A percentile compares a stretch with the other conserved stretches of the same genome.
phyloP scores from a whole-genome alignment of 2,113 vertebrate genomes.

The Vidua macroura region DNA sequence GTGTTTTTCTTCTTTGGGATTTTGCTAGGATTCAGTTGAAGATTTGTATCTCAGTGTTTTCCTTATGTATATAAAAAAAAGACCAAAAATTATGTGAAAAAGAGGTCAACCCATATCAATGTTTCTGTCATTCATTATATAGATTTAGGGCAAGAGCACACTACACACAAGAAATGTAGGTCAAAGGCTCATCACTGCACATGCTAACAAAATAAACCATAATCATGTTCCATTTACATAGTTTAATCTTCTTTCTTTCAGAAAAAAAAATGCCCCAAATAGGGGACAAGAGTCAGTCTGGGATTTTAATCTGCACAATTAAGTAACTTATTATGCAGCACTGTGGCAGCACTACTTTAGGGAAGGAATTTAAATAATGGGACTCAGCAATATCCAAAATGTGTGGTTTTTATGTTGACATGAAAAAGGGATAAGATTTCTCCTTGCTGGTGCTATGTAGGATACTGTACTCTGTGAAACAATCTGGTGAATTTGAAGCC shows the following conservation, averaged over 20 bases:
- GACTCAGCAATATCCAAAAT: neutral
- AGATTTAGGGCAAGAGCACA: slow-evolving; percentile 12
- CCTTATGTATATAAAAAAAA: neutral
- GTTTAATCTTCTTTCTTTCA: slow-evolving; percentile 15
- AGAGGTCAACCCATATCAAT: neutral
- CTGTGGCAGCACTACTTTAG: neutral
- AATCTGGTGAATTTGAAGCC: neutral
- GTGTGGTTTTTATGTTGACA: neutral
- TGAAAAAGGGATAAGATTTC: neutral
- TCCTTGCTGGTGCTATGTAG: neutral
- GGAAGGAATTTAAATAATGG: neutral
- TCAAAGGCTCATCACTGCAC: slow-evolving; percentile 9
- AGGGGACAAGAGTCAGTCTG: neutral
- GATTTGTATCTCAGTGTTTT: neutral
- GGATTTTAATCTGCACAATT: neutral
- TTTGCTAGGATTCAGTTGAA: neutral
- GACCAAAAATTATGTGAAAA: neutral
- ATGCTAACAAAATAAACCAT: neutral
- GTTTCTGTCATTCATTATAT: neutral
- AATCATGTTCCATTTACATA: neutral
- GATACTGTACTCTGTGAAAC: neutral
- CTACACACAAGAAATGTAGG: slow-evolving; percentile 9
- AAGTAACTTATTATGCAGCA: neutral
- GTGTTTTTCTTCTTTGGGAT: neutral
- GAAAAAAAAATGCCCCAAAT: neutral